Percentiles rank a stretch among this genome's conserved stretches.
Evolutionary conservation across 2,888 invertebrate species (phyloP).

Genomic region (Mythimna albipuncta): DNA sequence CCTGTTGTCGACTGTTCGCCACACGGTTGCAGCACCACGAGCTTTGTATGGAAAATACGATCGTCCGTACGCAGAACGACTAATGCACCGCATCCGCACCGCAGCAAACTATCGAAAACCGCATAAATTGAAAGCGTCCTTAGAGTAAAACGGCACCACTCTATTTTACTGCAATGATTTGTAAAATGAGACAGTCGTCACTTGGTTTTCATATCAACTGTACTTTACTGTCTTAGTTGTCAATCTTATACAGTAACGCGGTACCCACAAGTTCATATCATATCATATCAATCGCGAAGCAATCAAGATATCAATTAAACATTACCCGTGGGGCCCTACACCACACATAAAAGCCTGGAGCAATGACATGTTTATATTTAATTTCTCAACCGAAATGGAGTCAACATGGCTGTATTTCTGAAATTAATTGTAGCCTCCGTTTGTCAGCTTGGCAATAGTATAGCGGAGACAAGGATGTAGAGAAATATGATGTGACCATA

Average conservation of each 20-base stretch:
- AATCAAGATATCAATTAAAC: constrained; percentile 71
- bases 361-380: constrained; percentile 77
- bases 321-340: constrained; percentile 57
- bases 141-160: not conserved
- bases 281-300: constrained; percentile 53
- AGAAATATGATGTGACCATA: constrained; percentile 40
- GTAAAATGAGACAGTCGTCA: not conserved
- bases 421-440: constrained; percentile 83
- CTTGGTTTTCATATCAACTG: not conserved
- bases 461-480: constrained; percentile 51
- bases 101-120: no score
- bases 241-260: not conserved
- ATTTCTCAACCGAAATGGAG: constrained; percentile 78
- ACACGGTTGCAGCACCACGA: no score
- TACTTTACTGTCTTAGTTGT: constrained; percentile 8
- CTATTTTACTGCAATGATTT: not conserved
- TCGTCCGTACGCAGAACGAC: no score
- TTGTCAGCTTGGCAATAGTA: constrained; percentile 78
- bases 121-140: no score
- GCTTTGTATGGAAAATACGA: no score
- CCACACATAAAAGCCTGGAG: constrained; percentile 63
- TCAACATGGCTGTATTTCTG: constrained; percentile 78
- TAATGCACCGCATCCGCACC: no score
- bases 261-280: constrained; percentile 27
- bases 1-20: no score